Conservation (phyloP, 92 coral and sea anemone species). For the Siderastrea radians region DNA sequence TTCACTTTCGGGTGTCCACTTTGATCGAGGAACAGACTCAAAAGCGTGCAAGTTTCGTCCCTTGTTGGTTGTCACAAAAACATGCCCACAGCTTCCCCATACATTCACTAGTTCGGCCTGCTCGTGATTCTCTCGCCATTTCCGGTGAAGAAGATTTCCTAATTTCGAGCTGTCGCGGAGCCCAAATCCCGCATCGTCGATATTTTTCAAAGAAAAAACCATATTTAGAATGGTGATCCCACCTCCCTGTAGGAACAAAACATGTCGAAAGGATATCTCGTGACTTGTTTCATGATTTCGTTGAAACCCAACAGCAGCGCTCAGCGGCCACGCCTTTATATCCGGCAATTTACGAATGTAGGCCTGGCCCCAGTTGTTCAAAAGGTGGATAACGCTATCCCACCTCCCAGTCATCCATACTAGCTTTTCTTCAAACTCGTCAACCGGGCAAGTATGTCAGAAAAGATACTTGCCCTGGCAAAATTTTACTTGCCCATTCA, state of each 20-base stretch:
- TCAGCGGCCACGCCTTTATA: slow-evolving; percentile 27
- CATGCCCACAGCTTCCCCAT: slow-evolving; percentile 84
- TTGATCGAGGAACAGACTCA: slow-evolving; percentile 83
- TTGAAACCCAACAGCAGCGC: not conserved
- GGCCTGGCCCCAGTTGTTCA: no score
- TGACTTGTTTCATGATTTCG: not conserved
- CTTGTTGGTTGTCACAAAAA: slow-evolving; percentile 76
- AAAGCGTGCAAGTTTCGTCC: slow-evolving; percentile 79
- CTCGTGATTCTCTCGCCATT: slow-evolving; percentile 14
- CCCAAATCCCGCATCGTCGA: slow-evolving; percentile 69
- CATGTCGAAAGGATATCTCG: slow-evolving; percentile 4
- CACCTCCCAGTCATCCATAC: no score
- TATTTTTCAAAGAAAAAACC: slow-evolving; percentile 62
- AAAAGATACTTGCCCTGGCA: no score
- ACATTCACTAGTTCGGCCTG: slow-evolving; percentile 64
- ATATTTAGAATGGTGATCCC: slow-evolving; percentile 31
- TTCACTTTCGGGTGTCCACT: slow-evolving; percentile 75
- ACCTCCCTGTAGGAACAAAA: no score
- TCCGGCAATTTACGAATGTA: not conserved
- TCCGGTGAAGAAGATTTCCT: slow-evolving; percentile 42
- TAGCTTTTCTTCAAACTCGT: no score
- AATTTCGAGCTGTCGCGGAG: slow-evolving; percentile 52
- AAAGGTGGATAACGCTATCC: no score
- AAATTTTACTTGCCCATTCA: no score
- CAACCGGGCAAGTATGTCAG: no score